phyloP scores from a whole-genome alignment of 92 coral and sea anemone species.

The Phenganax subtilis region DNA sequence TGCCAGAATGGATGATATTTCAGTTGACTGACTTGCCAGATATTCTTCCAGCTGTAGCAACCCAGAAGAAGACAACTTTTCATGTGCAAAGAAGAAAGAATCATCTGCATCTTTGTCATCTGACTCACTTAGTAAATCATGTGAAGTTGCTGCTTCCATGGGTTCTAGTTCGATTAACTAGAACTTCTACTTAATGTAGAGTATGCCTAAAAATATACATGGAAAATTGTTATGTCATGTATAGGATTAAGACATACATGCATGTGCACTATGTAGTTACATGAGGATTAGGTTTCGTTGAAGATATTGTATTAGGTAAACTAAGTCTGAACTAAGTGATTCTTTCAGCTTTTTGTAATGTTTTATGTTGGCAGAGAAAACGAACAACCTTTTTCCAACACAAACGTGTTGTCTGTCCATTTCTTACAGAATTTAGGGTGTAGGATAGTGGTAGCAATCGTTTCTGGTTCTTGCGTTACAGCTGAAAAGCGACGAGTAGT shows the following conservation, averaged over 20 bases:
- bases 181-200: constrained; percentile 10
- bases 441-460: constrained; percentile 21
- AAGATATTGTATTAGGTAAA: no score
- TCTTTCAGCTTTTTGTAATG: no score
- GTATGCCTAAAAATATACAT: constrained; percentile 3
- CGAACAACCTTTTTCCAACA: constrained; percentile 17
- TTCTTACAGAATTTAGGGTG: constrained; percentile 24
- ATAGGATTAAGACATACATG: background rate
- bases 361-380: background rate
- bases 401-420: constrained; percentile 18
- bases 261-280: no score
- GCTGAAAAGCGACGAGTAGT: constrained; percentile 29
- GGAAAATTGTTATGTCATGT: background rate
- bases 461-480: constrained; percentile 21
- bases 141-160: background rate
- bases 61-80: constrained; percentile 18
- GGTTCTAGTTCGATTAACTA: background rate
- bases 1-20: constrained; percentile 10
- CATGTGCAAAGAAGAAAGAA: constrained; percentile 1
- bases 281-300: no score
- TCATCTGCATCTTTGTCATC: constrained; percentile 10
- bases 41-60: constrained; percentile 27
- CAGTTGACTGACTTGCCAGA: constrained; percentile 21
- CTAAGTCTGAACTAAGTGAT: no score
- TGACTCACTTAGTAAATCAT: background rate